phyloP scores from a whole-genome alignment of 2,797 vertebrate species.

The Scyliorhinus canicula region DNA sequence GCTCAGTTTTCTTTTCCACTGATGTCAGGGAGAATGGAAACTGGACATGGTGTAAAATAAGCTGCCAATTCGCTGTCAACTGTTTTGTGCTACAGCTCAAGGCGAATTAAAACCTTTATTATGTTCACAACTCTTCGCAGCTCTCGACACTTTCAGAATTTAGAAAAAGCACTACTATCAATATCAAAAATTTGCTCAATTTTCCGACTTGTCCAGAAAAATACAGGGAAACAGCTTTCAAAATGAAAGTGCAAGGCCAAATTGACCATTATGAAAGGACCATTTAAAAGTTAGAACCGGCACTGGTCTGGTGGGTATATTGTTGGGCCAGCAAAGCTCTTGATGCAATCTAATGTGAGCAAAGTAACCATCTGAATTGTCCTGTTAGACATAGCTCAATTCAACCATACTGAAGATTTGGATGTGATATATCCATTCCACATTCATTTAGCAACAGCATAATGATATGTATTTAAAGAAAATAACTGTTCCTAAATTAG shows the following conservation, averaged over 20 bases:
- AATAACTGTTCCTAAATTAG: background rate
- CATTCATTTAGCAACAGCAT: background rate
- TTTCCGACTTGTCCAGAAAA: background rate
- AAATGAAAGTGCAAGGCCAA: background rate
- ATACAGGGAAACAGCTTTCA: background rate
- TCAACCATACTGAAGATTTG: background rate
- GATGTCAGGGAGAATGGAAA: background rate
- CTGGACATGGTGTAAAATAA: background rate
- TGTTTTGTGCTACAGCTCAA: background rate
- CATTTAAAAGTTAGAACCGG: background rate
- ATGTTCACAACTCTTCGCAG: background rate
- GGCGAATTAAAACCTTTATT: background rate
- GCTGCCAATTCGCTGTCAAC: background rate
- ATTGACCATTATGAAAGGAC: background rate
- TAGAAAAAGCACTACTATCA: background rate
- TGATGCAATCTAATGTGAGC: background rate
- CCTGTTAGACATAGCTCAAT: background rate
- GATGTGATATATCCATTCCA: background rate
- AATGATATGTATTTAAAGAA: background rate
- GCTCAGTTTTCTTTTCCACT: background rate
- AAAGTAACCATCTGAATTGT: background rate
- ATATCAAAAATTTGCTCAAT: background rate
- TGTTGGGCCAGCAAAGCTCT: background rate
- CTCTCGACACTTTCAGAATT: background rate
- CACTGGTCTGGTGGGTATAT: background rate